Evolutionary conservation across 1,140 invertebrate genomes (phyloP).

Genomic region (Arion vulgaris): DNA sequence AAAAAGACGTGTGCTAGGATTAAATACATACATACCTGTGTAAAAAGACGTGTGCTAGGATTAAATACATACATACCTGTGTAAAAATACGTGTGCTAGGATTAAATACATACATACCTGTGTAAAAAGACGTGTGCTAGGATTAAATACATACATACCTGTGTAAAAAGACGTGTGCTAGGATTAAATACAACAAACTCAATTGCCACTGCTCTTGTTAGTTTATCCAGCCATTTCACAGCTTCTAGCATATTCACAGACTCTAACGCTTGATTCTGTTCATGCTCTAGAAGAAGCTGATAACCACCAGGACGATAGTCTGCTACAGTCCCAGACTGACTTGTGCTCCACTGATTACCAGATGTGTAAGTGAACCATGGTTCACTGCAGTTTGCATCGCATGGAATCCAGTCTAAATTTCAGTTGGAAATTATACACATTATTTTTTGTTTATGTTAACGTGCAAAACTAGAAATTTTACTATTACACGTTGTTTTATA

Average conservation of each 20-base stretch:
- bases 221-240: slow-evolving; percentile 73
- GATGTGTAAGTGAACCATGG: neutral
- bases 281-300: slow-evolving; percentile 38
- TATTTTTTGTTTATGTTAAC: neutral
- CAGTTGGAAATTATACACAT: no score
- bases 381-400: slow-evolving; percentile 5
- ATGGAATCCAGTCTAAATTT: slow-evolving; percentile 25
- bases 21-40: no score
- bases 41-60: no score
- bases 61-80: no score
- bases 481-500: neutral
- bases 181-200: slow-evolving; percentile 76
- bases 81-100: no score
- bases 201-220: slow-evolving; percentile 74
- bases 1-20: no score
- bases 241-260: slow-evolving; percentile 62
- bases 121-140: no score
- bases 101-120: no score
- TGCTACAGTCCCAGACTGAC: neutral
- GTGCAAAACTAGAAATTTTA: neutral
- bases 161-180: slow-evolving; percentile 70
- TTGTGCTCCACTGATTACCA: neutral
- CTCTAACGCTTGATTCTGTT: slow-evolving; percentile 33
- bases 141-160: slow-evolving; percentile 18
- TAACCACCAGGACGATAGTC: slow-evolving; percentile 43